Conservation (phyloP, 1,140 invertebrate species). For the Maniola jurtina region DNA sequence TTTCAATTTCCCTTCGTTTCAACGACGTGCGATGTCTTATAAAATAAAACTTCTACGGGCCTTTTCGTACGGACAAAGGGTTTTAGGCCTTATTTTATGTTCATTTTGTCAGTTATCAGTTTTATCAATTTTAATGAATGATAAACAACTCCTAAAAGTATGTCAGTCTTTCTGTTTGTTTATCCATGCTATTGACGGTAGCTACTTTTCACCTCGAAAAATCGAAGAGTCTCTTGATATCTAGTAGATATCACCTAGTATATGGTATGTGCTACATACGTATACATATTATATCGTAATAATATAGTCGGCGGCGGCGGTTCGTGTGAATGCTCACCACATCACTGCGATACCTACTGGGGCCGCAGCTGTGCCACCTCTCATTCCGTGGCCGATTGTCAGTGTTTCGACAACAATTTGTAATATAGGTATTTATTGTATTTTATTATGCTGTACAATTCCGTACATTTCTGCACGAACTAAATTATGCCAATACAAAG, state of each 20-base stretch:
- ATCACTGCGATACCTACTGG: conserved; percentile 14
- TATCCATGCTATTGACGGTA: too few species aligned
- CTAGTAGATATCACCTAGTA: too few species aligned
- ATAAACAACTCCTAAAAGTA: too few species aligned
- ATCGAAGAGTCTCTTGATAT: too few species aligned
- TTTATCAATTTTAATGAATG: neutral
- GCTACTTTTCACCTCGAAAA: too few species aligned
- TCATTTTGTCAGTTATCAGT: neutral
- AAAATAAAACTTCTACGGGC: conserved; percentile 48
- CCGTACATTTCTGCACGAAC: too few species aligned
- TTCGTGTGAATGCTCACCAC: neutral
- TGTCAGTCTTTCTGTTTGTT: too few species aligned
- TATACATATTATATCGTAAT: neutral
- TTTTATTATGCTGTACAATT: too few species aligned
- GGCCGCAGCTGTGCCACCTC: conserved; percentile 7
- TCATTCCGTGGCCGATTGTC: conserved; percentile 7
- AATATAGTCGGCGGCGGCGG: neutral
- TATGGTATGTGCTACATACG: too few species aligned
- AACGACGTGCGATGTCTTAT: conserved; percentile 53
- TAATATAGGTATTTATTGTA: neutral
- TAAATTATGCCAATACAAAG: too few species aligned
- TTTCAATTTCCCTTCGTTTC: conserved; percentile 63
- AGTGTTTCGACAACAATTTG: conserved; percentile 43
- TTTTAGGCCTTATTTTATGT: neutral
- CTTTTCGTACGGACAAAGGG: conserved; percentile 8